These are phyloP conservation scores for Lottia scabra DNA, from an alignment of 2,888 invertebrate species.

Conservation along the genomic window DNA sequence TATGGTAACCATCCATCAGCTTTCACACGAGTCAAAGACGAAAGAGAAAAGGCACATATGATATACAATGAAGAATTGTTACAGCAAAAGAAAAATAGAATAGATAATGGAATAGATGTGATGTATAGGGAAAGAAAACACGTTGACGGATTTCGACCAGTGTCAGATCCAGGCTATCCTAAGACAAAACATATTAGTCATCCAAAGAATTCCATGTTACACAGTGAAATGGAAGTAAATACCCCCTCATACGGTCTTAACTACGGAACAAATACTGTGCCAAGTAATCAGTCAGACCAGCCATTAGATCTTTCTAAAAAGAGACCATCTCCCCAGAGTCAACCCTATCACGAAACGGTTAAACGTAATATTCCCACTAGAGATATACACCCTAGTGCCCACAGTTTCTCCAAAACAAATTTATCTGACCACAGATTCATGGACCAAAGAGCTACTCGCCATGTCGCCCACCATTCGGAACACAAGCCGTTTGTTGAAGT, in stretches of 20 bases:
- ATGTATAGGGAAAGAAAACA: constrained; percentile 6
- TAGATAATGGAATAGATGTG: background rate
- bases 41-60: background rate
- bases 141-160: background rate
- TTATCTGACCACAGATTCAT: background rate
- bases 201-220: background rate
- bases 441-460: background rate
- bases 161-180: background rate
- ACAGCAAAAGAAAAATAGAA: background rate
- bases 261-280: background rate
- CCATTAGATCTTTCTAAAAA: constrained; percentile 43
- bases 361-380: constrained; percentile 8
- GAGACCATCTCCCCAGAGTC: constrained; percentile 23
- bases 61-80: background rate
- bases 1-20: background rate
- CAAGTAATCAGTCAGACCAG: constrained; percentile 9
- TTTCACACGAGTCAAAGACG: background rate
- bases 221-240: background rate
- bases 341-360: constrained; percentile 15
- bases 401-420: background rate
- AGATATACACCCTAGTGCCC: background rate
- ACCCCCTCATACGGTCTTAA: background rate
- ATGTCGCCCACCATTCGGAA: background rate
- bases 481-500: background rate
- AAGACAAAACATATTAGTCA: background rate